phyloP scores from a whole-genome alignment of 1,140 invertebrate species.

The Nephila pilipes region DNA sequence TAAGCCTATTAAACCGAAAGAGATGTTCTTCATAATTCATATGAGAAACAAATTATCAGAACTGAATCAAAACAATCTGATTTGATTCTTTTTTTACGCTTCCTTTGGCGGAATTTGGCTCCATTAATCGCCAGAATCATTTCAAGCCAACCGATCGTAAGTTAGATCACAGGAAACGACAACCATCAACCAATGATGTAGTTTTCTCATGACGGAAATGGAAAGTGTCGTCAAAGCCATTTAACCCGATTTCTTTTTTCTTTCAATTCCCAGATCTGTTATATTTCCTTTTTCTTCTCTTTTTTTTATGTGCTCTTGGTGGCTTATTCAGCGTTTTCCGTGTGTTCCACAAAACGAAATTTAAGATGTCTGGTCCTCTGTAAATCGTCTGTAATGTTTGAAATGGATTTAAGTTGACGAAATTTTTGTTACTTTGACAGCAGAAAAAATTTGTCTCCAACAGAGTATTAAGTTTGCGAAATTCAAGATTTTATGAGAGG shows the following conservation, averaged over 20 bases:
- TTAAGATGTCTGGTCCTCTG: not conserved
- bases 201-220: conserved; percentile 21
- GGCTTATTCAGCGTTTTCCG: not conserved
- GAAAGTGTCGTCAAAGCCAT: conserved; percentile 27
- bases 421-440: no score
- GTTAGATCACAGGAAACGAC: conserved; percentile 33
- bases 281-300: not conserved
- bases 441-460: no score
- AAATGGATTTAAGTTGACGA: no score
- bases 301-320: not conserved
- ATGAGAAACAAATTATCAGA: no score
- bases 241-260: not conserved
- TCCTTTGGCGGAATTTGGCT: not conserved
- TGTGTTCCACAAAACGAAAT: not conserved
- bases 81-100: no score
- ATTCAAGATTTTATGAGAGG: no score
- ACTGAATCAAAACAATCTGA: no score
- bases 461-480: no score
- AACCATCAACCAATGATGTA: not conserved
- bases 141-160: not conserved
- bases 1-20: no score
- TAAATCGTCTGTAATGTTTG: no score
- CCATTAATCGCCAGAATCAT: not conserved
- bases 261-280: not conserved
- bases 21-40: no score